Conservation (phyloP, 2,888 invertebrate genomes). For the Chymomyza procnemis region DNA sequence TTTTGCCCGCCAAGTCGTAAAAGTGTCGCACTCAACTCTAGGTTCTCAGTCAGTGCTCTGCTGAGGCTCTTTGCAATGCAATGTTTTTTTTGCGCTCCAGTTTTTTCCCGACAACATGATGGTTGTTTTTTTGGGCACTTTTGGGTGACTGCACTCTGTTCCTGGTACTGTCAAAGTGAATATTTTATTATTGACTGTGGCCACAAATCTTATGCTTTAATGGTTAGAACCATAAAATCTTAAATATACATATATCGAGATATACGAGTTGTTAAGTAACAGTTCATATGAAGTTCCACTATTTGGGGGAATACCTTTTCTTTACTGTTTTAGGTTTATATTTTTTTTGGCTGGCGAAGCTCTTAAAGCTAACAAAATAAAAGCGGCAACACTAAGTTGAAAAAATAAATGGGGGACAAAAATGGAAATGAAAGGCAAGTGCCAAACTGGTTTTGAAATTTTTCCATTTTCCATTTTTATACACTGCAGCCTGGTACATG, state of each 20-base stretch:
- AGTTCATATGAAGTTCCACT: background rate
- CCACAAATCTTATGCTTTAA: slow-evolving; percentile 8
- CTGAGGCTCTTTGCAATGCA: background rate
- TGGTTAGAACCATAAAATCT: slow-evolving; percentile 4
- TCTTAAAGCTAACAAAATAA: slow-evolving; percentile 2
- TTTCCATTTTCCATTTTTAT: slow-evolving; percentile 10
- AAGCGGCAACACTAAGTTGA: background rate
- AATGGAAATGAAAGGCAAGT: background rate
- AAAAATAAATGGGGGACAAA: background rate
- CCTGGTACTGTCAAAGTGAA: slow-evolving; percentile 13
- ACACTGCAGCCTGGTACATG: too few species aligned
- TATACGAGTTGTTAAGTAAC: background rate
- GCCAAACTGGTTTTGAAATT: slow-evolving; percentile 27
- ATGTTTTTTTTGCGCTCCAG: background rate
- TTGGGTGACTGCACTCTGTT: background rate
- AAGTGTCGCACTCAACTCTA: slow-evolving; percentile 51
- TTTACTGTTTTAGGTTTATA: too few species aligned
- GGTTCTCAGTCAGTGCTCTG: slow-evolving; percentile 4
- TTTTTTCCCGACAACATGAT: background rate
- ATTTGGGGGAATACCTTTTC: background rate
- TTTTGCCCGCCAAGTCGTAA: slow-evolving; percentile 56
- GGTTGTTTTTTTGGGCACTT: background rate
- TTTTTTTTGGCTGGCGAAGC: background rate
- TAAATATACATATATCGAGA: background rate
- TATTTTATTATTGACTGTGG: slow-evolving; percentile 14